phyloP scores from a whole-genome alignment of 2,888 invertebrate genomes.

The Philopedon plagiatum region DNA sequence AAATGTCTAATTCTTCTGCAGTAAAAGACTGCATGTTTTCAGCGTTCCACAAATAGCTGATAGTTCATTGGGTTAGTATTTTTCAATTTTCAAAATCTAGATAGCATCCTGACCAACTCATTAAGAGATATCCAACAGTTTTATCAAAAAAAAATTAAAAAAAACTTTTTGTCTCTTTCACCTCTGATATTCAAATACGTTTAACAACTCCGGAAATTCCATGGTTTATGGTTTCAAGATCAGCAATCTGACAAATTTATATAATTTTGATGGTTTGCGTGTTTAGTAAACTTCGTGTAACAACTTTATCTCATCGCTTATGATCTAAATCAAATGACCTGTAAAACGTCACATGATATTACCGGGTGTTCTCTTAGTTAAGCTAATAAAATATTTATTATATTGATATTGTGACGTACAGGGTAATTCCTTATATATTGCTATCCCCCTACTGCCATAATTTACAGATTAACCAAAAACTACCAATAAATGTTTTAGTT shows the following conservation, averaged over 20 bases:
- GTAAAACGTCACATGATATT: slow-evolving; percentile 22
- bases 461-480: too few relatives aligned
- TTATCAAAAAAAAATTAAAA: neutral
- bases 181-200: neutral
- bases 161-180: neutral
- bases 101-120: too few relatives aligned
- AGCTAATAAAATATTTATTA: neutral
- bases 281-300: slow-evolving; percentile 31
- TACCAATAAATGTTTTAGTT: too few relatives aligned
- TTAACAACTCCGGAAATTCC: neutral
- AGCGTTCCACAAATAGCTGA: too few relatives aligned
- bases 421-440: too few relatives aligned
- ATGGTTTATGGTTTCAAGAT: neutral
- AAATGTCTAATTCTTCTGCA: too few relatives aligned
- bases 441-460: too few relatives aligned
- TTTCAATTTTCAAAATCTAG: too few relatives aligned
- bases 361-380: neutral
- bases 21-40: too few relatives aligned
- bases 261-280: slow-evolving; percentile 16
- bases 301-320: slow-evolving; percentile 28
- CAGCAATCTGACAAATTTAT: neutral
- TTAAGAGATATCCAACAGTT: neutral
- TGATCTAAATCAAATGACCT: slow-evolving; percentile 31
- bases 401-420: too few relatives aligned
- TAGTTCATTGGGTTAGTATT: too few relatives aligned